These are phyloP conservation scores for Phyllotreta cruciferae DNA, from an alignment of 2,888 invertebrate species.

Conservation along the genomic window DNA sequence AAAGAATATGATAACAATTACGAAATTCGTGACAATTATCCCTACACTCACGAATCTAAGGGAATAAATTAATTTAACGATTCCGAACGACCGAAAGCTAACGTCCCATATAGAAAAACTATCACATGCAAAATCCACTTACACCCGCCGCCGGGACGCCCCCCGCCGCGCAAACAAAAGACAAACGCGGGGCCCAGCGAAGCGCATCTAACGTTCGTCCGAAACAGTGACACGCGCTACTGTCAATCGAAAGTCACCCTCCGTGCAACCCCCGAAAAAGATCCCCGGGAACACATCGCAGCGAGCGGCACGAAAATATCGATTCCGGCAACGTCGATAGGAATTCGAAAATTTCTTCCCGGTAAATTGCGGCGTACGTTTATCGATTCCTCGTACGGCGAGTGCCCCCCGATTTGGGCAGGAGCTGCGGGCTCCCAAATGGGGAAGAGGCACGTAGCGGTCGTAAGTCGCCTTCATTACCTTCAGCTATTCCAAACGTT, in stretches of 20 bases:
- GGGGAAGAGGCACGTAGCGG: conserved; percentile 46
- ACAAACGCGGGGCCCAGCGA: conserved; percentile 35
- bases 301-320: too few species aligned
- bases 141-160: conserved; percentile 21
- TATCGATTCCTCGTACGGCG: conserved; percentile 36
- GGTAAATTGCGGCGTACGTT: conserved; percentile 31
- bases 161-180: conserved; percentile 32
- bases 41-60: background rate
- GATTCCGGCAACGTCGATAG: too few species aligned
- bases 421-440: conserved; percentile 35
- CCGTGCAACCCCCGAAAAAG: conserved; percentile 52
- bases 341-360: conserved; percentile 22
- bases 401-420: conserved; percentile 32
- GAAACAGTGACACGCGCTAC: conserved; percentile 39
- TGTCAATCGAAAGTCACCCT: conserved; percentile 49
- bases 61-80: conserved; percentile 11
- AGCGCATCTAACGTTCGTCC: conserved; percentile 43
- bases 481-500: conserved; percentile 50
- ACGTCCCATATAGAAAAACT: conserved; percentile 25
- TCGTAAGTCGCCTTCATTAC: conserved; percentile 49
- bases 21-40: conserved; percentile 3
- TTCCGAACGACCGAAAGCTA: conserved; percentile 9
- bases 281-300: too few species aligned
- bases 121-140: conserved; percentile 35
- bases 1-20: too few species aligned